A percentile compares a stretch with the other conserved stretches of the same genome.
Evolutionary conservation across 1,140 invertebrate species (phyloP).

Genomic region (Conopomorpha cramerella): DNA sequence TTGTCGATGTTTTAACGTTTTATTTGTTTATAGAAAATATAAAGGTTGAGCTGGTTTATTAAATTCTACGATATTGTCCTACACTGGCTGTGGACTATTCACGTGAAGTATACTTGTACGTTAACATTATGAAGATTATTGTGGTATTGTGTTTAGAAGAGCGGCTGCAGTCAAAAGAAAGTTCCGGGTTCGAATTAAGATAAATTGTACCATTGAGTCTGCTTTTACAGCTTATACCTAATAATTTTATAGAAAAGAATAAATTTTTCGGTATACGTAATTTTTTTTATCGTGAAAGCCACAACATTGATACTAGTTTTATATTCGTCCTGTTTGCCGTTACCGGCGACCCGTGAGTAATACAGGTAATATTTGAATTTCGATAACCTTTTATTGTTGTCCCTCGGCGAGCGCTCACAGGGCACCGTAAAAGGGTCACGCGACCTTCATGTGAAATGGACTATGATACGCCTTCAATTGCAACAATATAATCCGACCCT

Average conservation of each 20-base stretch:
- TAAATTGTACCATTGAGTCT: too few species aligned
- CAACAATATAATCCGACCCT: too few species aligned
- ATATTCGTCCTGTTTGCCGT: too few species aligned
- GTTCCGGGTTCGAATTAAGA: too few species aligned
- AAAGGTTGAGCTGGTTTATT: background rate
- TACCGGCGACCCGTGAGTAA: conserved; percentile 12
- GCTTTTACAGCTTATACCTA: too few species aligned
- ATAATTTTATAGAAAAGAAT: too few species aligned
- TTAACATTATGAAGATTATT: background rate
- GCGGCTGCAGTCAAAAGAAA: too few species aligned
- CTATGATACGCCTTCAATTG: too few species aligned
- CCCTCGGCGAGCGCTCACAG: conserved; percentile 11
- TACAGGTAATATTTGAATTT: conserved; percentile 12
- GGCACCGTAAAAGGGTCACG: conserved; percentile 19
- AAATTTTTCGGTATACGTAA: too few species aligned
- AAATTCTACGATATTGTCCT: background rate
- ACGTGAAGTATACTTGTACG: background rate
- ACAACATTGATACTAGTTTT: too few species aligned
- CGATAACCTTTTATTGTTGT: conserved; percentile 13
- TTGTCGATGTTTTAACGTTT: background rate
- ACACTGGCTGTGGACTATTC: too few species aligned
- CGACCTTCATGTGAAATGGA: conserved; percentile 27
- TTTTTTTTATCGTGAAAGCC: too few species aligned
- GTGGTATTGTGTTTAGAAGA: background rate
- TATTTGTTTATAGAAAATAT: background rate